Evolutionary conservation across 2,113 vertebrate genomes (phyloP).

Genomic region (Oophaga pumilio): DNA sequence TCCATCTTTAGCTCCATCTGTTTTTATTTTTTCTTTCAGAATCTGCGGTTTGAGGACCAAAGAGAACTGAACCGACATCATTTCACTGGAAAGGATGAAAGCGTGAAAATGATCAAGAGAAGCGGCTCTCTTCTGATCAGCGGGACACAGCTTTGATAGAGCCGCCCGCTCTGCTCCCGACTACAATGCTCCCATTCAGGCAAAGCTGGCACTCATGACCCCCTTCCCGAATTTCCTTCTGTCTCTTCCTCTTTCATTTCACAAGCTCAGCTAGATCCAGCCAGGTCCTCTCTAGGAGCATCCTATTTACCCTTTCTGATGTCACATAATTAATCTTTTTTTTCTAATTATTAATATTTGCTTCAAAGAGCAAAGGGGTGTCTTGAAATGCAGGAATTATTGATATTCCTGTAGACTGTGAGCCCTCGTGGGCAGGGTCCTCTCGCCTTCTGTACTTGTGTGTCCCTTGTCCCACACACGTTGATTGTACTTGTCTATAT

Average conservation of each 20-base stretch:
- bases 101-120: constrained; percentile 88
- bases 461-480: too few relatives aligned
- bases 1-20: constrained; percentile 23
- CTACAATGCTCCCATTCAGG: constrained; percentile 83
- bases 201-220: constrained; percentile 69
- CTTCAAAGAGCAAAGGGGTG: not conserved
- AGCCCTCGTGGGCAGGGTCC: too few relatives aligned
- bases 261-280: constrained; percentile 21
- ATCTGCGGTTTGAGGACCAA: constrained; percentile 64
- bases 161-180: constrained; percentile 74
- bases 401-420: too few relatives aligned
- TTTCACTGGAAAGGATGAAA: constrained; percentile 78
- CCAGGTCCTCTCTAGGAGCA: constrained; percentile 26
- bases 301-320: constrained; percentile 13
- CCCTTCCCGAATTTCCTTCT: constrained; percentile 53
- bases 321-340: constrained; percentile 28
- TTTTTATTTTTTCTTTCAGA: constrained; percentile 44
- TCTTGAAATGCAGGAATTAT: not conserved
- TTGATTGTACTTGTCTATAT: too few relatives aligned
- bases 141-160: constrained; percentile 81
- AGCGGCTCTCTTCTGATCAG: constrained; percentile 80
- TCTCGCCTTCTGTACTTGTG: too few relatives aligned
- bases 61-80: constrained; percentile 81
- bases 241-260: constrained; percentile 49
- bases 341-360: not conserved